Base-by-base conservation (phyloP, 2,888 invertebrate species). In the Auanema freiburgensis region DNA sequence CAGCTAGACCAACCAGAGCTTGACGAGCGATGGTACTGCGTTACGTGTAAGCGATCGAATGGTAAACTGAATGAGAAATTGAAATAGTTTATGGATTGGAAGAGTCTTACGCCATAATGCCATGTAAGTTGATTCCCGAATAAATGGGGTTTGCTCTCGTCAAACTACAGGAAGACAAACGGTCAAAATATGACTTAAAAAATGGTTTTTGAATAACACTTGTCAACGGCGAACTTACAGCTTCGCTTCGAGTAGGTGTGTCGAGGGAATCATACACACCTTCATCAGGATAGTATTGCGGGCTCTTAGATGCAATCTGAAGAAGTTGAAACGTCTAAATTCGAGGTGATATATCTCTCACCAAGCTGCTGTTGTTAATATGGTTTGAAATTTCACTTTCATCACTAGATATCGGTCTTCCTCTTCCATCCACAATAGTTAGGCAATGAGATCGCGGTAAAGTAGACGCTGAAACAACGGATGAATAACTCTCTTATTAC, bases 201-300 rank as follows among this genome's bases (percentile, higher is more conserved):
- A 4, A 18, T 2, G 12, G 14, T 59, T 51, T 5, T 11, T 43
- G 43, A 43, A 43, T 12, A 16, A 46, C 21, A 46, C 5, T 5
- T 3, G 10, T 18, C 3, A 5, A 10, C 3, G 21, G 10, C 3
- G 21, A 18, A 46, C 44, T 54, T 23, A 60, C 60, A 6, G 52
- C 52, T 16, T 62, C 62, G 23, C 62, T 62, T 12, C 62, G 41
- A 5, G 62, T 62, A n/a, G 62, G 62, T 1, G 62, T 62, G 25
- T 62, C 62, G 4, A 62, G 41, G 1, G 62, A 62, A 41, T 62
- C 62, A 18, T 62, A 62, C n/a, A 62, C 57, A 2, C 62, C 62
- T 57, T 62, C 62, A 40, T 62, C 62, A 16, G 42, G 56, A 24
- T 62, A 62, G 62, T 44, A 62, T 42, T 51, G 42, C 5, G 51